phyloP scores from a whole-genome alignment of 1,140 invertebrate genomes.

The Drosophila watanabei region DNA sequence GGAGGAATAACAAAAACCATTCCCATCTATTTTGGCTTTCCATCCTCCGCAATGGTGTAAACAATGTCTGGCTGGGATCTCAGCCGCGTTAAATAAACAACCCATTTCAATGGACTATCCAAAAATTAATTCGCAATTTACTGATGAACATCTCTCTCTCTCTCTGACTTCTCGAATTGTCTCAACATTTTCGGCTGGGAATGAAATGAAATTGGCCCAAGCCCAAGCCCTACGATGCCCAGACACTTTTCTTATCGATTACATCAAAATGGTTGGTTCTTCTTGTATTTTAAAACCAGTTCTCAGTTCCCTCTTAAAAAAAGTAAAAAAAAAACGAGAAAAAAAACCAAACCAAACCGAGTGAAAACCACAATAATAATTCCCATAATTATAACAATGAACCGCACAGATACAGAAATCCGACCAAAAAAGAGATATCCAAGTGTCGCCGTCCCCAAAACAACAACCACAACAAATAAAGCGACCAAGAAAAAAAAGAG shows the following conservation, averaged over 20 bases:
- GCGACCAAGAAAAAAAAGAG: constrained; percentile 16
- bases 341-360: constrained; percentile 62
- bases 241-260: constrained; percentile 63
- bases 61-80: constrained; percentile 39
- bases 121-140: constrained; percentile 52
- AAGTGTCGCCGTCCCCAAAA: constrained; percentile 65
- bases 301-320: constrained; percentile 34
- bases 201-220: constrained; percentile 8
- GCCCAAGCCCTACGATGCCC: constrained; percentile 20
- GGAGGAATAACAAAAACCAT: constrained; percentile 38
- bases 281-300: constrained; percentile 51
- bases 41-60: constrained; percentile 35
- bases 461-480: constrained; percentile 44
- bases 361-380: constrained; percentile 83
- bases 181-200: constrained; percentile 48
- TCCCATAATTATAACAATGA: constrained; percentile 83
- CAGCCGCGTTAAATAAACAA: constrained; percentile 38
- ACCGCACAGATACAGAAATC: constrained; percentile 61
- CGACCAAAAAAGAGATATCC: constrained; percentile 68
- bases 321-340: constrained; percentile 34
- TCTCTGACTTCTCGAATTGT: constrained; percentile 31
- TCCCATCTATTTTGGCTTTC: constrained; percentile 48
- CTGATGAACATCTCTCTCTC: constrained; percentile 22
- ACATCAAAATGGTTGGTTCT: constrained; percentile 50
- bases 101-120: constrained; percentile 26